phyloP scores from a whole-genome alignment of 2,797 vertebrate species.

The Chiloscyllium punctatum region DNA sequence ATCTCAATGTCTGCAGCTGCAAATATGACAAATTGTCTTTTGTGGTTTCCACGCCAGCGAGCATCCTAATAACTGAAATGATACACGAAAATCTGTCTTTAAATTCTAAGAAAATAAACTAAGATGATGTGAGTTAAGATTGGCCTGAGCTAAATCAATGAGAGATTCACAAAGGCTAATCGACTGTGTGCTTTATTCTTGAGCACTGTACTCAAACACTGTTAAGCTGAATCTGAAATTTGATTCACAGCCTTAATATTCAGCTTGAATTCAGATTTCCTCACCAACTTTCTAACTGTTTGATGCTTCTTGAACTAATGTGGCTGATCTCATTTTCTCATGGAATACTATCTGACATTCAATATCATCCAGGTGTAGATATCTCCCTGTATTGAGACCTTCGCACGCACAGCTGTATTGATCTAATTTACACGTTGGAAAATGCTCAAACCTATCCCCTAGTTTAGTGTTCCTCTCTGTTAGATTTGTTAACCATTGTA shows the following conservation, averaged over 20 bases:
- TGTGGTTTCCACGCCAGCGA: slow-evolving; percentile 6
- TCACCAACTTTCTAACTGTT: neutral
- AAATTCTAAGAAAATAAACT: slow-evolving; percentile 1
- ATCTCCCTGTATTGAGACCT: neutral
- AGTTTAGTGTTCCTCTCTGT: neutral
- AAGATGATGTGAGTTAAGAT: neutral
- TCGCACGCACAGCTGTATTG: neutral
- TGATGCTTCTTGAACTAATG: neutral
- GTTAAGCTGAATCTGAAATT: neutral
- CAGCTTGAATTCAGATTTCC: neutral
- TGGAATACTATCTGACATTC: neutral
- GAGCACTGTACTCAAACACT: neutral
- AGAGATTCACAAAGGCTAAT: neutral
- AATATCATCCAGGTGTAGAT: neutral
- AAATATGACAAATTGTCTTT: slow-evolving; percentile 24
- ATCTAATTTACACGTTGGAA: neutral
- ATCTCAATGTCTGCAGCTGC: neutral
- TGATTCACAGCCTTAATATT: neutral
- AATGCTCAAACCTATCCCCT: neutral
- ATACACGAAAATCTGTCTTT: neutral
- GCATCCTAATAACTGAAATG: slow-evolving; percentile 10
- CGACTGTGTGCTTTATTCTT: neutral
- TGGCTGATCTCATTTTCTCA: neutral
- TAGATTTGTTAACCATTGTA: neutral
- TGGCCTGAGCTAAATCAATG: neutral